Conservation (phyloP, 2,113 vertebrate genomes). For the Lophura nycthemera region DNA sequence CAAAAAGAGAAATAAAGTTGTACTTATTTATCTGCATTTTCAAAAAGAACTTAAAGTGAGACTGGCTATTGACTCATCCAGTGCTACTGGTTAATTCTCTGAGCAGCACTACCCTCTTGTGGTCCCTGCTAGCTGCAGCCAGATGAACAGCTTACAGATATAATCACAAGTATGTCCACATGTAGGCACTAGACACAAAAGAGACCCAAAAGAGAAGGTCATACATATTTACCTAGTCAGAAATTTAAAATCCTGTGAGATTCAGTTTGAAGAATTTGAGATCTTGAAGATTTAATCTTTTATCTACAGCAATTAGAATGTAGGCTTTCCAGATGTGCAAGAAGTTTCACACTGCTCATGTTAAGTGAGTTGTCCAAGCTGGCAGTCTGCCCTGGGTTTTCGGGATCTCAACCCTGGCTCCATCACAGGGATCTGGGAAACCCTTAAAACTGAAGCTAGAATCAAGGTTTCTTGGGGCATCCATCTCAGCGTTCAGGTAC, state of each 20-base stretch:
- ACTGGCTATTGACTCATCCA: neutral
- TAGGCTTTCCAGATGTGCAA: neutral
- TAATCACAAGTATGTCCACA: neutral
- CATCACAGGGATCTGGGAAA: neutral
- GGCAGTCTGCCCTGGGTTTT: neutral
- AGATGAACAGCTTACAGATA: neutral
- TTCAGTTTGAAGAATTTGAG: neutral
- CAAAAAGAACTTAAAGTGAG: neutral
- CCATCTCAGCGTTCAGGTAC: neutral
- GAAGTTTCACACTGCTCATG: neutral
- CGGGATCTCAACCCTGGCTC: neutral
- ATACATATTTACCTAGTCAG: neutral
- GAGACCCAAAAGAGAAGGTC: neutral
- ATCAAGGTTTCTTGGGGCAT: neutral
- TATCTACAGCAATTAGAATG: neutral
- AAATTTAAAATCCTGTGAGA: neutral
- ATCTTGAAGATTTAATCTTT: neutral
- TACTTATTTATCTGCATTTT: neutral
- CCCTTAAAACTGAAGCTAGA: neutral
- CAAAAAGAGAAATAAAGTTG: neutral
- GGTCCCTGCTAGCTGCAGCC: slow-evolving; percentile 33
- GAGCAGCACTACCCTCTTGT: slow-evolving; percentile 70
- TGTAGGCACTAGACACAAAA: neutral
- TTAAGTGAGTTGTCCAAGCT: neutral
- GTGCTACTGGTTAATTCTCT: slow-evolving; percentile 24